Evolutionary conservation across 2,797 vertebrate genomes (phyloP).

Genomic region (Brachyalestes nurse): DNA sequence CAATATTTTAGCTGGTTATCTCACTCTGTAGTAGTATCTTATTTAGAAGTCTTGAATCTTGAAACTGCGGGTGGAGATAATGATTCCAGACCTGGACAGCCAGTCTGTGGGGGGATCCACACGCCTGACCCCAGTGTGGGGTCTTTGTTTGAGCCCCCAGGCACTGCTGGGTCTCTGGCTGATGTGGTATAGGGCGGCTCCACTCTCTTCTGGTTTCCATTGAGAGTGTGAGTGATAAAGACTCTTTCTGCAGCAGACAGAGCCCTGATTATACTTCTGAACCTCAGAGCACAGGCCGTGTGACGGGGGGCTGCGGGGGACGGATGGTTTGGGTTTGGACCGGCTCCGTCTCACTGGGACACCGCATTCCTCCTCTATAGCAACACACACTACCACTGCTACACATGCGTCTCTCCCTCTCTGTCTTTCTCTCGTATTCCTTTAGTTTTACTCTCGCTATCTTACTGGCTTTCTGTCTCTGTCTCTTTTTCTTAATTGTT

Average conservation of each 20-base stretch:
- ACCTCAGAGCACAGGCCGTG: background rate
- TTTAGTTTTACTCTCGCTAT: background rate
- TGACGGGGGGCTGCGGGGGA: background rate
- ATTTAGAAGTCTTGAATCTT: background rate
- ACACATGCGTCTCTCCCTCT: background rate
- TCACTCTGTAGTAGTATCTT: background rate
- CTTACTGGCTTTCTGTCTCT: background rate
- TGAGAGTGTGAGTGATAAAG: slow-evolving; percentile 16
- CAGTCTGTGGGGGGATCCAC: background rate
- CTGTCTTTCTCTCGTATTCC: background rate
- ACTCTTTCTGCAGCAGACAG: slow-evolving; percentile 42
- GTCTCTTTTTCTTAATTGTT: background rate
- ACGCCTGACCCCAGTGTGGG: background rate
- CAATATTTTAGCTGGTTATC: background rate
- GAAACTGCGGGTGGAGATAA: background rate
- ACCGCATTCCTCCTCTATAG: background rate
- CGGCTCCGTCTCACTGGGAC: slow-evolving; percentile 1
- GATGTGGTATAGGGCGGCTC: slow-evolving; percentile 1
- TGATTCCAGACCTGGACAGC: background rate
- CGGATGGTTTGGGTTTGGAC: background rate
- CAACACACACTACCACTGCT: slow-evolving; percentile 3
- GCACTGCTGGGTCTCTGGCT: slow-evolving; percentile 9
- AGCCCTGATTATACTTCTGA: slow-evolving; percentile 39
- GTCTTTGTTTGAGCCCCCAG: background rate
- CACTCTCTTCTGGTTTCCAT: background rate